Conservation (phyloP, 2,113 vertebrate species). For the Grus americana region DNA sequence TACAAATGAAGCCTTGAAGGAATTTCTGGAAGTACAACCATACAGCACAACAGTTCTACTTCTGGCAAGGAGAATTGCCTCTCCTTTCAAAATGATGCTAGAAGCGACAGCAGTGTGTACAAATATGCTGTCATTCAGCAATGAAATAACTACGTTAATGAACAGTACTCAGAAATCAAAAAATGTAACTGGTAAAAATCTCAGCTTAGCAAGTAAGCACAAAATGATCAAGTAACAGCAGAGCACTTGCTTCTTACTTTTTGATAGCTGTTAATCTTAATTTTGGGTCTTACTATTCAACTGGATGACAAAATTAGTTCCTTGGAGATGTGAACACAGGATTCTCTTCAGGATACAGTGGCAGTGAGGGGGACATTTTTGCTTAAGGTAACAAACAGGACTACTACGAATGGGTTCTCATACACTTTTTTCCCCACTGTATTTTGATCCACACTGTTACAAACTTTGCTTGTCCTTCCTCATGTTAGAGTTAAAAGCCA, state of each 20-base stretch:
- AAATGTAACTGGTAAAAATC: background rate
- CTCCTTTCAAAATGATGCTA: background rate
- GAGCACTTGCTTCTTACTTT: background rate
- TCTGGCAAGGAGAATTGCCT: conserved; percentile 8
- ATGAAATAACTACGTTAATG: background rate
- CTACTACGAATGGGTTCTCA: background rate
- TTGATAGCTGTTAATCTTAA: background rate
- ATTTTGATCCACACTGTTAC: background rate
- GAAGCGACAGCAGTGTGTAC: background rate
- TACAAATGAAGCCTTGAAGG: conserved; percentile 42
- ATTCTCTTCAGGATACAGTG: background rate
- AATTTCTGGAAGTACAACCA: conserved; percentile 44
- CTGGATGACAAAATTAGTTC: background rate
- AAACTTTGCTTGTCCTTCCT: background rate
- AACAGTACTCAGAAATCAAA: background rate
- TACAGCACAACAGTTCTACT: background rate
- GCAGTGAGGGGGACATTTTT: background rate
- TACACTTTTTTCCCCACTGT: background rate
- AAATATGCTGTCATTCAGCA: background rate
- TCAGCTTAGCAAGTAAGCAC: background rate
- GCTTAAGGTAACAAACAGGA: background rate
- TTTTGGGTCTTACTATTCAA: background rate
- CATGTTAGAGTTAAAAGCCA: background rate
- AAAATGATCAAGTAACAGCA: background rate
- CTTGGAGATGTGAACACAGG: background rate